A percentile compares a stretch with the other conserved stretches of the same genome.
Evolutionary conservation across 2,888 invertebrate species (phyloP).

Genomic region (Oxycera nigricornis): DNA sequence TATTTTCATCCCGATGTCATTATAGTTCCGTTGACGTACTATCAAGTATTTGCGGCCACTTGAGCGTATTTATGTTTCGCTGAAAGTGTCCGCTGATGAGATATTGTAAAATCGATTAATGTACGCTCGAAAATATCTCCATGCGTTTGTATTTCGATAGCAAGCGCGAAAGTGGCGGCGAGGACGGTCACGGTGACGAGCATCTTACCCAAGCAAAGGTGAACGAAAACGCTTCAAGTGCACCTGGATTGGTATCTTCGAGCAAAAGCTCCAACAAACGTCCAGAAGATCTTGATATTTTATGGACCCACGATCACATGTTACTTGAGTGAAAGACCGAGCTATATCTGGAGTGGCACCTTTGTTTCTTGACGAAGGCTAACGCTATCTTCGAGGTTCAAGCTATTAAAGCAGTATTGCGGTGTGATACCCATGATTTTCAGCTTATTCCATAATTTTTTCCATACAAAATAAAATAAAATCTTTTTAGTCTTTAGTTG

Average conservation of each 20-base stretch:
- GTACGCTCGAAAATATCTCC: conserved; percentile 35
- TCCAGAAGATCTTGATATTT: not conserved
- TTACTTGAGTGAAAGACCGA: not conserved
- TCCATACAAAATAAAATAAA: no score
- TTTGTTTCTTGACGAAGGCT: no score
- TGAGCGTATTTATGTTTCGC: conserved; percentile 37
- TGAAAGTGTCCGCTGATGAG: conserved; percentile 37
- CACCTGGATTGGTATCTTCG: conserved; percentile 24
- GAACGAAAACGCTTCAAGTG: conserved; percentile 27
- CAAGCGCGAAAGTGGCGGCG: conserved; percentile 5
- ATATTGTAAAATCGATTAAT: conserved; percentile 41
- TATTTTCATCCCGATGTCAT: conserved; percentile 27
- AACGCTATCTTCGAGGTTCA: no score
- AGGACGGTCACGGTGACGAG: conserved; percentile 1
- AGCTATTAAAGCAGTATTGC: no score
- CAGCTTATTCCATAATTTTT: no score
- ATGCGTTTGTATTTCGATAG: conserved; percentile 21
- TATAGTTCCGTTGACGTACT: conserved; percentile 10
- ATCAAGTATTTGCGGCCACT: conserved; percentile 19
- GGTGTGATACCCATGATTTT: no score
- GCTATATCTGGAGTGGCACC: not conserved
- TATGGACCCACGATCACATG: not conserved
- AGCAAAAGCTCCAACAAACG: conserved; percentile 26
- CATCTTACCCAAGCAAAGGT: not conserved
- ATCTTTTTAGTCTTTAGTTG: no score